A percentile compares a stretch with the other conserved stretches of the same genome.
Evolutionary conservation across 1,140 invertebrate genomes (phyloP).

Genomic region (Eueides isabella): DNA sequence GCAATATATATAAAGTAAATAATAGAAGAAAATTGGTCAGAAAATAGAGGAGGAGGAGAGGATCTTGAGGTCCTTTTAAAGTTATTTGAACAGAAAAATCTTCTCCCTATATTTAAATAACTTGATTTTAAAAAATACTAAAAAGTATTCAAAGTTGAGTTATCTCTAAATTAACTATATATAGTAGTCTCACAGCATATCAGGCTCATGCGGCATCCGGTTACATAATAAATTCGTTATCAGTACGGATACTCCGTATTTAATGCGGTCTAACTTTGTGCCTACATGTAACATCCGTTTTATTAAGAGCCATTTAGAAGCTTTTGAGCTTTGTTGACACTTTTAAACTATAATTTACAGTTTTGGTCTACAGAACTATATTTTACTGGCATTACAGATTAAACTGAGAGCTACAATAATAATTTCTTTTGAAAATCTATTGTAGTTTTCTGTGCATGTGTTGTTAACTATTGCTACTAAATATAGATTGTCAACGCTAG

Average conservation of each 20-base stretch:
- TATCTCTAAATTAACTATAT: neutral
- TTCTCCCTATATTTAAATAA: too few relatives aligned
- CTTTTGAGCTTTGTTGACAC: neutral
- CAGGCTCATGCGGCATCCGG: neutral
- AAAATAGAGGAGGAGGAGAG: too few relatives aligned
- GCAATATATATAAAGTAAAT: too few relatives aligned
- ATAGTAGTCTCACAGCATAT: neutral
- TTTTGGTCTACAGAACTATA: neutral
- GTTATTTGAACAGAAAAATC: too few relatives aligned
- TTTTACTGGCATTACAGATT: neutral
- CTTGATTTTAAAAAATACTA: too few relatives aligned
- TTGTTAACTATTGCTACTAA: neutral
- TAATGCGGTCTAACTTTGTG: neutral
- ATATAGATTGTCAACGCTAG: too few relatives aligned
- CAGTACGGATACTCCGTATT: neutral
- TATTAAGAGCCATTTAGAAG: neutral
- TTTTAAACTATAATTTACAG: neutral
- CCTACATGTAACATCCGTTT: neutral
- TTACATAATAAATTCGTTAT: neutral
- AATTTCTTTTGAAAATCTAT: too few relatives aligned
- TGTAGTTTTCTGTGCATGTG: neutral
- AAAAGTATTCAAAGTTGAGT: too few relatives aligned
- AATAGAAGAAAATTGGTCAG: too few relatives aligned
- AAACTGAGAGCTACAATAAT: neutral
- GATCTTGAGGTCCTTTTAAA: too few relatives aligned